These are phyloP conservation scores for Strongylocentrotus purpuratus DNA, from an alignment of 35 echinoderm and acorn worm genomes.

Conservation along the genomic window DNA sequence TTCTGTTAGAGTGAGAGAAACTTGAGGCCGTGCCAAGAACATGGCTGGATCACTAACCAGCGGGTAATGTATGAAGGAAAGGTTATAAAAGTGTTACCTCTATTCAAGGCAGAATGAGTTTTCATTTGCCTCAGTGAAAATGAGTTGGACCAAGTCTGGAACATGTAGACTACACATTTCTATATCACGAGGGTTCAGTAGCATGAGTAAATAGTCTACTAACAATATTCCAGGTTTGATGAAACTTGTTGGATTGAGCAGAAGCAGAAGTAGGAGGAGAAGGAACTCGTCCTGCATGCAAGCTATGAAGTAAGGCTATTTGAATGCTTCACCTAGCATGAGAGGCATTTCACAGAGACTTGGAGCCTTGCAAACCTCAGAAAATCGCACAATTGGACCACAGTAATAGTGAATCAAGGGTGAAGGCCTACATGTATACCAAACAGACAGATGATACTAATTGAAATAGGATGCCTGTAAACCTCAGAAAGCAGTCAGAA, in stretches of 20 bases:
- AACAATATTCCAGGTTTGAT: no score
- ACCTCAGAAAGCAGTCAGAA: neutral
- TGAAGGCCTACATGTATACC: neutral
- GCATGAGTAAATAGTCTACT: no score
- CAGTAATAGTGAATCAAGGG: neutral
- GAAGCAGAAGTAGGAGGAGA: neutral
- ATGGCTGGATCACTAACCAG: neutral
- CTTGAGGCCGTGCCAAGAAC: slow-evolving; percentile 1
- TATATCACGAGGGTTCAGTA: no score
- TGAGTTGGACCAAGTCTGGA: no score
- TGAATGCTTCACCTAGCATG: neutral
- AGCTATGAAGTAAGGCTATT: neutral
- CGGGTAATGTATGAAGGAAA: neutral
- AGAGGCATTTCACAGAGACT: neutral
- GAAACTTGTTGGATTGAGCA: neutral
- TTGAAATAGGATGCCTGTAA: neutral
- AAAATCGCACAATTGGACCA: neutral
- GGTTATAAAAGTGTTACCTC: neutral
- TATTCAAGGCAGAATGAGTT: no score
- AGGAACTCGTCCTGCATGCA: neutral
- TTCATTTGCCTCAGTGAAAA: no score
- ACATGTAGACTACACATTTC: no score
- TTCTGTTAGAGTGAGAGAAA: neutral
- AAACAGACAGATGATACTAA: neutral
- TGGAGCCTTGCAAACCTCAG: neutral